A percentile compares a stretch with the other conserved stretches of the same genome.
These are phyloP conservation scores for Patiria miniata DNA, from an alignment of 35 echinoderm and acorn worm genomes.

Conservation along the genomic window DNA sequence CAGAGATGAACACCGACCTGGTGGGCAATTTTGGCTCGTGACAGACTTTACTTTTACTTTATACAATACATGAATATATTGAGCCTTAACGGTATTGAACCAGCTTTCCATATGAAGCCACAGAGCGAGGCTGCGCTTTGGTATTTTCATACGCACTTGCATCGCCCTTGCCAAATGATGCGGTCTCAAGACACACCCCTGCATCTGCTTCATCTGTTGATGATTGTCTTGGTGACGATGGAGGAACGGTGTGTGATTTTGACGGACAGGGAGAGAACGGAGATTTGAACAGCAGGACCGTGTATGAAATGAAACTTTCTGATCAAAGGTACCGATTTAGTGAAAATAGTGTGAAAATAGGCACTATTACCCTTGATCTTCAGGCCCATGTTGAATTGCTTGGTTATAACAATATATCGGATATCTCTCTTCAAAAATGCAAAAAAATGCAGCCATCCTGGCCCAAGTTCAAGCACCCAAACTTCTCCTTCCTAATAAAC, in stretches of 20 bases:
- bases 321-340: slow-evolving; percentile 34
- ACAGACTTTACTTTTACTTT: too few species aligned
- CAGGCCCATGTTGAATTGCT: too few species aligned
- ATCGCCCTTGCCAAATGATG: neutral
- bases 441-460: too few species aligned
- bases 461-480: too few species aligned
- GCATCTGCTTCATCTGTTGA: neutral
- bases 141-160: slow-evolving; percentile 40
- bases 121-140: slow-evolving; percentile 74
- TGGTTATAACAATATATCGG: too few species aligned
- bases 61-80: too few species aligned
- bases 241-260: neutral
- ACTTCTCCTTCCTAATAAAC: too few species aligned
- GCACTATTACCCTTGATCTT: too few species aligned
- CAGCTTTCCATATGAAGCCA: slow-evolving; percentile 80
- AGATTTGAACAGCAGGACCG: slow-evolving; percentile 12
- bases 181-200: neutral
- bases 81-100: neutral
- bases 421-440: too few species aligned
- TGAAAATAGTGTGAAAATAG: neutral
- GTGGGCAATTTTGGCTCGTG: too few species aligned
- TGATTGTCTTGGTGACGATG: neutral
- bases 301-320: slow-evolving; percentile 53
- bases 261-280: neutral
- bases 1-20: too few species aligned